These are phyloP conservation scores for Operophtera brumata DNA, from an alignment of 2,888 invertebrate genomes.

Conservation along the genomic window DNA sequence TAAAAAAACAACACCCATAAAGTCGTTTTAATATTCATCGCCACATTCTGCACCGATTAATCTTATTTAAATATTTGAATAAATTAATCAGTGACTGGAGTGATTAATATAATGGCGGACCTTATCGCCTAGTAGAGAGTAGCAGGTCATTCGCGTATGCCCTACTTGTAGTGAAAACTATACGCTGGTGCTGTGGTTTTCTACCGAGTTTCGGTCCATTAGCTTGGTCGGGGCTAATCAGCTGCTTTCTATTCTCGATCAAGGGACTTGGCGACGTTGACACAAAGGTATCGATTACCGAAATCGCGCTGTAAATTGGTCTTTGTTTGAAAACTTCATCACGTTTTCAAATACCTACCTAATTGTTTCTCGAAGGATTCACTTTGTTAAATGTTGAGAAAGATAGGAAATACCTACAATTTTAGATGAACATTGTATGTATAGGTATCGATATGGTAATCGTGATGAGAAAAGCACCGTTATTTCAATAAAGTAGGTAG, in stretches of 20 bases:
- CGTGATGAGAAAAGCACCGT: conserved; percentile 52
- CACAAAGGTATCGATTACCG: background rate
- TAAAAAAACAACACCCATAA: background rate
- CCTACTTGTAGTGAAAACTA: conserved; percentile 74
- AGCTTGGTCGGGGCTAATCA: conserved; percentile 46
- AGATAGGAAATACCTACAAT: background rate
- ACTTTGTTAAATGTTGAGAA: too few relatives aligned
- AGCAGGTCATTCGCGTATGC: conserved; percentile 62
- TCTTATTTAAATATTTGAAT: conserved; percentile 16
- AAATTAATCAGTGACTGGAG: conserved; percentile 26
- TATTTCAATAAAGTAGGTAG: conserved; percentile 46
- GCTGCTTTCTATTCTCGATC: conserved; percentile 61
- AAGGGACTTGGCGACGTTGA: conserved; percentile 36
- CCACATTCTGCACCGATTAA: conserved; percentile 1
- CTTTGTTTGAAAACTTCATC: too few relatives aligned
- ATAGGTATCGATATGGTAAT: conserved; percentile 1
- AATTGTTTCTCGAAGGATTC: too few relatives aligned
- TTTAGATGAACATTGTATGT: background rate
- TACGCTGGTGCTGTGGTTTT: conserved; percentile 68
- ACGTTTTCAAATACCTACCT: too few relatives aligned
- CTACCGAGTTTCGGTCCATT: conserved; percentile 72
- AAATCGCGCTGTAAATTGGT: background rate
- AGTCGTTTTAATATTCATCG: background rate
- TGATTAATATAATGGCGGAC: conserved; percentile 44
- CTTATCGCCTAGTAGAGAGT: conserved; percentile 53